Evolutionary conservation across 2,113 vertebrate genomes (phyloP).

Genomic region (Axis porcinus): DNA sequence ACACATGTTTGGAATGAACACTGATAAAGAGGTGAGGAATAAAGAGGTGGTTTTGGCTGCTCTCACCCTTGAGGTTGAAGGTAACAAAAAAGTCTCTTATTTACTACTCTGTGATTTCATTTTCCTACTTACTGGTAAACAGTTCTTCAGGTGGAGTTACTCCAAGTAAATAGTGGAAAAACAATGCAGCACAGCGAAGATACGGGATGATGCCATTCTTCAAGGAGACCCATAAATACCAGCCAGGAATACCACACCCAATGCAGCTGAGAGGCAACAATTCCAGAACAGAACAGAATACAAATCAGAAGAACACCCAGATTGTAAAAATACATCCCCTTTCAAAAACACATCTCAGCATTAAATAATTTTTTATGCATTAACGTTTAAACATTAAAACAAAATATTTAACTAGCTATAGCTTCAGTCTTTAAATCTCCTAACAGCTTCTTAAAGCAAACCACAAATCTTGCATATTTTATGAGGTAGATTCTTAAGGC

Average conservation of each 20-base stretch:
- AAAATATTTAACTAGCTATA: neutral
- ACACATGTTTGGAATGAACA: neutral
- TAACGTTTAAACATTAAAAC: constrained; percentile 41
- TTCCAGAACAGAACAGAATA: neutral
- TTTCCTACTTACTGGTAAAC: constrained; percentile 77
- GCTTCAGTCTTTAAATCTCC: neutral
- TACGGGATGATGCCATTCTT: constrained; percentile 91
- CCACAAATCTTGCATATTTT: neutral
- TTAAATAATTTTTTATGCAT: constrained; percentile 4
- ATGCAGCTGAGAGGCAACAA: constrained; percentile 80
- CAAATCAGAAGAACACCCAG: neutral
- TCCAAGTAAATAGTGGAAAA: constrained; percentile 95
- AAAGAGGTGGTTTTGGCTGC: neutral
- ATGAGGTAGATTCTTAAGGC: neutral
- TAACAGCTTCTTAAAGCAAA: constrained; percentile 28
- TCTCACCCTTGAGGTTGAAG: neutral
- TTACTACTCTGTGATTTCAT: neutral
- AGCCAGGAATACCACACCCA: constrained; percentile 82
- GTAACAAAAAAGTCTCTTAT: neutral
- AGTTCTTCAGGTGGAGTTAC: constrained; percentile 94
- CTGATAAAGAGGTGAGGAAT: neutral
- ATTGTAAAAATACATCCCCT: constrained; percentile 14
- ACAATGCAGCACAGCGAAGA: constrained; percentile 92
- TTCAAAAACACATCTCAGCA: neutral
- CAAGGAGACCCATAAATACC: constrained; percentile 87